A percentile compares a stretch with the other conserved stretches of the same genome.
phyloP scores from a whole-genome alignment of 1,140 invertebrate species.

The Diploscapter pachys region DNA sequence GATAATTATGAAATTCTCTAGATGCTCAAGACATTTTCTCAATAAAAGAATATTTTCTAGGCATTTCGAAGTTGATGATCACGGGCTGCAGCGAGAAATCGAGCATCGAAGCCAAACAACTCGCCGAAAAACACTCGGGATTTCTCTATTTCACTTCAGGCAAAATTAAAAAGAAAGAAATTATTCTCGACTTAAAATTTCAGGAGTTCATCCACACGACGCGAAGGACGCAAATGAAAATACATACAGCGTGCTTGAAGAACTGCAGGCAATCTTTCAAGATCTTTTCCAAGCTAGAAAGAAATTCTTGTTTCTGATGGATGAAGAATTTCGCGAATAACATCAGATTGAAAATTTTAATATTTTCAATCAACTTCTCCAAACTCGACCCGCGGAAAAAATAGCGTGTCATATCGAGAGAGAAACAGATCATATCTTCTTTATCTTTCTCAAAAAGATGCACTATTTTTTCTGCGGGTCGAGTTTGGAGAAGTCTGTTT shows the following conservation, averaged over 20 bases:
- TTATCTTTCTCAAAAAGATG: no score
- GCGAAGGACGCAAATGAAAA: slow-evolving; percentile 81
- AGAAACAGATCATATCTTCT: no score
- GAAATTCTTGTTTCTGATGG: no score
- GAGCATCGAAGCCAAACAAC: slow-evolving; percentile 35
- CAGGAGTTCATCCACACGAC: slow-evolving; percentile 88
- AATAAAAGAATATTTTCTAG: slow-evolving; percentile 28
- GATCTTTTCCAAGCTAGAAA: no score
- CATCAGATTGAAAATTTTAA: no score
- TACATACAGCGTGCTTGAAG: slow-evolving; percentile 13
- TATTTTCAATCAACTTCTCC: background rate
- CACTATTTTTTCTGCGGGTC: background rate
- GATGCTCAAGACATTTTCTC: background rate
- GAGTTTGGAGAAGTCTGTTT: background rate
- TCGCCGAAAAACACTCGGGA: slow-evolving; percentile 72
- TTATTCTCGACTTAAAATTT: slow-evolving; percentile 27
- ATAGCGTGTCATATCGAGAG: no score
- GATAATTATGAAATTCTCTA: no score
- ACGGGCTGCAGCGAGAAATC: slow-evolving; percentile 38
- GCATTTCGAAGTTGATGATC: slow-evolving; percentile 39
- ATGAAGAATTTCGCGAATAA: no score
- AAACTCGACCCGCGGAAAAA: background rate
- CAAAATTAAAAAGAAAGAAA: slow-evolving; percentile 54
- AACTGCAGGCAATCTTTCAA: background rate
- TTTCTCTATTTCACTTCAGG: slow-evolving; percentile 86